A percentile compares a stretch with the other conserved stretches of the same genome.
These are phyloP conservation scores for Uromys caudimaculatus DNA, from an alignment of 2,797 vertebrate genomes.

Conservation along the genomic window DNA sequence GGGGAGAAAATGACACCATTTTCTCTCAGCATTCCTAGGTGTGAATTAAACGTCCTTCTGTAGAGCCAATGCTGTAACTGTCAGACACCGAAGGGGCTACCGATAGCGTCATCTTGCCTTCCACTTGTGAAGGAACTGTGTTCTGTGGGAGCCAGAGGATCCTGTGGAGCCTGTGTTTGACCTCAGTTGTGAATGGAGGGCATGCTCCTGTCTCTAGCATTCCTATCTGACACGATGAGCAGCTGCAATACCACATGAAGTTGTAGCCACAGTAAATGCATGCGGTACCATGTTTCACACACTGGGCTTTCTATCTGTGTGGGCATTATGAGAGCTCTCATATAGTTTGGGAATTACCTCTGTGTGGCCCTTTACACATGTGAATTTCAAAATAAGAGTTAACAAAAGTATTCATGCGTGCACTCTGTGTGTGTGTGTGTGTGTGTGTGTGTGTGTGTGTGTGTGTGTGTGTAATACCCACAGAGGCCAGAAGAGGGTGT, in stretches of 20 bases:
- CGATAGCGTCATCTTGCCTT: background rate
- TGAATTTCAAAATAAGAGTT: background rate
- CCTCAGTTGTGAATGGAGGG: background rate
- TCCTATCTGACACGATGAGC: background rate
- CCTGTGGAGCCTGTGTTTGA: background rate
- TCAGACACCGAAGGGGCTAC: background rate
- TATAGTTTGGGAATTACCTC: background rate
- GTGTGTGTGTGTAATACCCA: too few relatives aligned
- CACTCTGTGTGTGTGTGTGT: background rate
- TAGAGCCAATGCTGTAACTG: background rate
- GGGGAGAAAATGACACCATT: background rate
- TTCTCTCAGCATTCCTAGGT: background rate
- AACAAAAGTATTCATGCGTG: background rate
- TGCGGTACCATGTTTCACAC: fast-evolving
- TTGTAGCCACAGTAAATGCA: background rate
- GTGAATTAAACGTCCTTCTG: conserved; percentile 45
- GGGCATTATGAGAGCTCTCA: background rate
- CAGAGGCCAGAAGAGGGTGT: background rate
- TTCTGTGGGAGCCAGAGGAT: background rate
- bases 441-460: background rate
- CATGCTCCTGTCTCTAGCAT: background rate
- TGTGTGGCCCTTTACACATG: background rate
- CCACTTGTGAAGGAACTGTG: background rate
- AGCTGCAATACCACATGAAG: background rate
- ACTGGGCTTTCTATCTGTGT: too few relatives aligned